phyloP scores from a whole-genome alignment of 35 echinoderm and acorn worm genomes.

The Apostichopus japonicus region DNA sequence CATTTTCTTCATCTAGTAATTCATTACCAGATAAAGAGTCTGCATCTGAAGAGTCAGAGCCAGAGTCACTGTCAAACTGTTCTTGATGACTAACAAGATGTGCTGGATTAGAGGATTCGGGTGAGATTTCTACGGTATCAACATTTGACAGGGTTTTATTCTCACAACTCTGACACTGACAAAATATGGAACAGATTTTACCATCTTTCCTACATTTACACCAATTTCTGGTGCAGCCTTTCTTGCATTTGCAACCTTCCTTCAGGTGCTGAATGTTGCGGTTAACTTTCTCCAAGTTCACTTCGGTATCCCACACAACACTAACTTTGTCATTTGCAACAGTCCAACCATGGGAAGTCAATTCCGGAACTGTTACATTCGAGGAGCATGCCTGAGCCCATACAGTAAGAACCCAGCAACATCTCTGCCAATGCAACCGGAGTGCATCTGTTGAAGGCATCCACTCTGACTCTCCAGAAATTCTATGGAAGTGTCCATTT shows the following conservation, averaged over 20 bases:
- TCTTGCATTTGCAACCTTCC: conserved; percentile 55
- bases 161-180: too few species aligned
- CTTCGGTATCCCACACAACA: conserved; percentile 59
- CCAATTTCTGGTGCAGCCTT: conserved; percentile 4
- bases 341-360: conserved; percentile 10
- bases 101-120: too few species aligned
- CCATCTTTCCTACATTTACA: too few species aligned
- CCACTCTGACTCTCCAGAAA: conserved; percentile 36
- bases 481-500: conserved; percentile 53
- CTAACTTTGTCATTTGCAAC: conserved; percentile 11
- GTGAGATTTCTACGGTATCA: too few species aligned
- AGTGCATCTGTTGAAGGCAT: conserved; percentile 32
- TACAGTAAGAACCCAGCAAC: neutral
- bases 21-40: too few species aligned
- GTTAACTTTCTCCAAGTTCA: conserved; percentile 43
- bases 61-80: too few species aligned
- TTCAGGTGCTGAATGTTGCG: neutral
- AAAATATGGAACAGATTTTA: too few species aligned
- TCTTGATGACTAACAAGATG: too few species aligned
- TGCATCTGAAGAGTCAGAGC: too few species aligned
- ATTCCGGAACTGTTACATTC: conserved; percentile 21
- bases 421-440: conserved; percentile 26
- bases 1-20: too few species aligned
- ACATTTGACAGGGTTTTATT: too few species aligned
- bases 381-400: neutral